Evolutionary conservation across 2,113 vertebrate species (phyloP).

Genomic region (Hemiprocne comata): DNA sequence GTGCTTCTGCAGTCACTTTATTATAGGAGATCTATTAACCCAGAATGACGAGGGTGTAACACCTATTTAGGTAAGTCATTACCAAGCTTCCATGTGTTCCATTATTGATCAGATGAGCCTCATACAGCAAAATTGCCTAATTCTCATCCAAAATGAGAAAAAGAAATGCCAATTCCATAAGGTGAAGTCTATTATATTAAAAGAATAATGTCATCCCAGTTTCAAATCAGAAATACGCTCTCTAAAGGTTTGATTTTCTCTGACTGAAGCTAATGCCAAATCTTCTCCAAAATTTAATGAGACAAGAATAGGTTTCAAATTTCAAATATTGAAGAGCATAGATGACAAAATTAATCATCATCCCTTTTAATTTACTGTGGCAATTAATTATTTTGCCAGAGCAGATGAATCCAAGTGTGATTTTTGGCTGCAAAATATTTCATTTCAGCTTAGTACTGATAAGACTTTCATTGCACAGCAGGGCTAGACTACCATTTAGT

Average conservation of each 20-base stretch:
- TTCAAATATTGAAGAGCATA: constrained; percentile 23
- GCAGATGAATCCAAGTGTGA: not conserved
- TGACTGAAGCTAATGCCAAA: not conserved
- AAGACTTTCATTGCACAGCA: not conserved
- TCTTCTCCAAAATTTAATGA: constrained; percentile 5
- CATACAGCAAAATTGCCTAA: not conserved
- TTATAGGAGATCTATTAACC: not conserved
- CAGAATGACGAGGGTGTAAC: rapidly evolving
- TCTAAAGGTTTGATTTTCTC: not conserved
- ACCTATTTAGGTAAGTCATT: not conserved
- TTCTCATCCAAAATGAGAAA: not conserved
- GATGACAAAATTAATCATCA: constrained; percentile 19
- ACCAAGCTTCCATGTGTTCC: not conserved
- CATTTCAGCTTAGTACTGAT: not conserved
- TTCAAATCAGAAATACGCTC: not conserved
- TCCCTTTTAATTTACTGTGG: constrained; percentile 15
- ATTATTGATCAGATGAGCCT: not conserved
- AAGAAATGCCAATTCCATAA: not conserved
- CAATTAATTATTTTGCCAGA: constrained; percentile 45
- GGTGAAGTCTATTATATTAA: not conserved
- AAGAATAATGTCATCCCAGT: not conserved
- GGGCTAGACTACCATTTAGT: not conserved
- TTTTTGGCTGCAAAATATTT: constrained; percentile 8
- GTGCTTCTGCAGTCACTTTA: not conserved
- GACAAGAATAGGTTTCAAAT: not conserved